These are phyloP conservation scores for Notolepis coatsorum DNA, from an alignment of 2,797 vertebrate species.

Conservation along the genomic window DNA sequence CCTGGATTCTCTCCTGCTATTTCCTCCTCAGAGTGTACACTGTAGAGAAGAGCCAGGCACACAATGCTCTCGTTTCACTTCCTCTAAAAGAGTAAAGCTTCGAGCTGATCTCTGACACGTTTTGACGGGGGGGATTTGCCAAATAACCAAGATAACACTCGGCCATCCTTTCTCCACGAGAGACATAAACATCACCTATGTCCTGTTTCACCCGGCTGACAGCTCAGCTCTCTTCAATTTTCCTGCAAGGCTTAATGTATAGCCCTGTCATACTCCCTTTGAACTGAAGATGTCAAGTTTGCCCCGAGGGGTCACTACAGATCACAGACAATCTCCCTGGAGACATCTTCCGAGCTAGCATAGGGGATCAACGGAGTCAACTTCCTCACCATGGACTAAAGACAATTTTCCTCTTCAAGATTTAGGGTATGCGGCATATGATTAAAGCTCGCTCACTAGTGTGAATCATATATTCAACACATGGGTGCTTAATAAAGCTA, in stretches of 20 bases:
- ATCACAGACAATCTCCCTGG: conserved; percentile 14
- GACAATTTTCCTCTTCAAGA: not conserved
- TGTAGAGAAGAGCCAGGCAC: not conserved
- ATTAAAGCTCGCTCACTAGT: too few relatives aligned
- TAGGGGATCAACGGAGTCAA: too few relatives aligned
- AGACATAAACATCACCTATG: not conserved
- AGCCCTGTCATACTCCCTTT: conserved; percentile 14
- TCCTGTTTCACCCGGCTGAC: not conserved
- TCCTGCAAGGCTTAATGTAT: not conserved
- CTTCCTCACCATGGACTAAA: not conserved
- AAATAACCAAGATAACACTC: not conserved
- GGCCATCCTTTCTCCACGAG: too few relatives aligned
- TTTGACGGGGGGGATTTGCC: not conserved
- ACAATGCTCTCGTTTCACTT: not conserved
- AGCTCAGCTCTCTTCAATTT: not conserved
- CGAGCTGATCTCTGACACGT: not conserved
- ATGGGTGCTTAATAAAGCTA: not conserved
- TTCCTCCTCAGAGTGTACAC: not conserved
- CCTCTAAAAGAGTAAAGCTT: not conserved
- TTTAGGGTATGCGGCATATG: not conserved
- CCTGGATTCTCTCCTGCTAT: conserved; percentile 13
- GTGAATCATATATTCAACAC: not conserved
- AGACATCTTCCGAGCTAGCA: not conserved
- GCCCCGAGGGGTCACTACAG: conserved; percentile 11
- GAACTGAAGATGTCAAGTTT: conserved; percentile 40